These are phyloP conservation scores for Onychomys torridus DNA, from an alignment of 2,797 vertebrate genomes.

Conservation along the genomic window DNA sequence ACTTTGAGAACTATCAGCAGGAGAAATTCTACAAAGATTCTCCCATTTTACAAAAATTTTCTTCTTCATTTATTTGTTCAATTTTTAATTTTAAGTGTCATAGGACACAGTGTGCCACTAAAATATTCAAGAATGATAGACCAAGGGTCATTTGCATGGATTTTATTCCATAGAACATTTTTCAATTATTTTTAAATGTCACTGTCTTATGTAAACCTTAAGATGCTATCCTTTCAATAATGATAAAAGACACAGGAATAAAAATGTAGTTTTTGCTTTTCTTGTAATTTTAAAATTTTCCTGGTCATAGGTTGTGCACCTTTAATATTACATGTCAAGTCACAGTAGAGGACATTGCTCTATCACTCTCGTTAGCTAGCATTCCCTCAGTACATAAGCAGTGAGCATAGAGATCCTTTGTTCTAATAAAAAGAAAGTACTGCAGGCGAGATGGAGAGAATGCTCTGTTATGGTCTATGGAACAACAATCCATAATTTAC, in stretches of 20 bases:
- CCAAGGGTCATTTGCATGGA: background rate
- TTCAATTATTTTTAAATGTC: slow-evolving; percentile 65
- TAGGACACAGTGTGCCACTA: background rate
- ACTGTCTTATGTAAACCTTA: background rate
- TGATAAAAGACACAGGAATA: background rate
- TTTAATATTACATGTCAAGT: slow-evolving; percentile 53
- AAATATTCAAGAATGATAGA: background rate
- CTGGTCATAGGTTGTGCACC: background rate
- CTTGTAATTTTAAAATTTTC: background rate
- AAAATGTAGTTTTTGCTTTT: background rate
- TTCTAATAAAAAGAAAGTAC: slow-evolving; percentile 75
- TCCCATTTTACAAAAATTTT: background rate
- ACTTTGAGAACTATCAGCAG: background rate
- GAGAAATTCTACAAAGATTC: background rate
- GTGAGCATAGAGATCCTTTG: slow-evolving; percentile 32
- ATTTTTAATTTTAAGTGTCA: background rate
- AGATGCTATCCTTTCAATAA: background rate
- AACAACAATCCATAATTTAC: slow-evolving; percentile 87
- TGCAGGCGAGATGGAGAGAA: slow-evolving; percentile 86
- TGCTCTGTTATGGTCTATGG: slow-evolving; percentile 82
- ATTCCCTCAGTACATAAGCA: slow-evolving; percentile 56
- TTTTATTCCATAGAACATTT: background rate
- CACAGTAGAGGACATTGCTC: slow-evolving; percentile 34
- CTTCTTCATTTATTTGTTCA: background rate
- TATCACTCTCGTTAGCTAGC: slow-evolving; percentile 67